phyloP scores from a whole-genome alignment of 1,140 invertebrate species.

The Achroia grisella region DNA sequence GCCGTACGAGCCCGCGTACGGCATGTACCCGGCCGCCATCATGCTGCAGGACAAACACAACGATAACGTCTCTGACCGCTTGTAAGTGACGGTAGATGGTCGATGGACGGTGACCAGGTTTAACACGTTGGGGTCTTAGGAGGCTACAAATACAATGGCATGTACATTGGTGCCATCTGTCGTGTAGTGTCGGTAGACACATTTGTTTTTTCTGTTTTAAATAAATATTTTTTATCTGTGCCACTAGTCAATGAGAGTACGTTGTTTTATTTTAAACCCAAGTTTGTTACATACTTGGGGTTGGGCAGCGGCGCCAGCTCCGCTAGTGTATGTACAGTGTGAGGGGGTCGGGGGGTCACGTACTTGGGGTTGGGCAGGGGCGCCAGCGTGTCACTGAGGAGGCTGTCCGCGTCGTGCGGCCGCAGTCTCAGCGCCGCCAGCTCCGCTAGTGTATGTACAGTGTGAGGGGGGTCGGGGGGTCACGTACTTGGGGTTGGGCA shows the following conservation, averaged over 20 bases:
- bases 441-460: too few species aligned
- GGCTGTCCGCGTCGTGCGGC: slow-evolving; percentile 36
- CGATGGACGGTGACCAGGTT: too few species aligned
- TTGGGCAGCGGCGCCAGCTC: neutral
- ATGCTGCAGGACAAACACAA: slow-evolving; percentile 29
- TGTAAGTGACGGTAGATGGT: neutral
- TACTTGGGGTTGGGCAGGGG: slow-evolving; percentile 64
- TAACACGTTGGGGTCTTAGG: too few species aligned
- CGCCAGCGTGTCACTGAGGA: slow-evolving; percentile 47
- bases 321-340: neutral
- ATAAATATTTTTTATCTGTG: too few species aligned
- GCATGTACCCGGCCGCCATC: slow-evolving; percentile 62
- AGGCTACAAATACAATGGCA: too few species aligned
- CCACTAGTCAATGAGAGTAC: too few species aligned
- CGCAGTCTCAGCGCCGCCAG: slow-evolving; percentile 47
- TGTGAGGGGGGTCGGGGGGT: too few species aligned
- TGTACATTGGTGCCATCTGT: too few species aligned
- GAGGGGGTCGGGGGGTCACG: too few species aligned
- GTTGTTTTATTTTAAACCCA: too few species aligned
- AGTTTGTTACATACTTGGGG: neutral
- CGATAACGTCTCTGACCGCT: neutral
- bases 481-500: slow-evolving; percentile 55
- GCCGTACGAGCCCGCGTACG: slow-evolving; percentile 62
- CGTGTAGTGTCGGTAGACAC: too few species aligned
- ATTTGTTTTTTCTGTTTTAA: too few species aligned